Conservation (phyloP, 1,140 invertebrate species). For the Drosophila kurseongensis region DNA sequence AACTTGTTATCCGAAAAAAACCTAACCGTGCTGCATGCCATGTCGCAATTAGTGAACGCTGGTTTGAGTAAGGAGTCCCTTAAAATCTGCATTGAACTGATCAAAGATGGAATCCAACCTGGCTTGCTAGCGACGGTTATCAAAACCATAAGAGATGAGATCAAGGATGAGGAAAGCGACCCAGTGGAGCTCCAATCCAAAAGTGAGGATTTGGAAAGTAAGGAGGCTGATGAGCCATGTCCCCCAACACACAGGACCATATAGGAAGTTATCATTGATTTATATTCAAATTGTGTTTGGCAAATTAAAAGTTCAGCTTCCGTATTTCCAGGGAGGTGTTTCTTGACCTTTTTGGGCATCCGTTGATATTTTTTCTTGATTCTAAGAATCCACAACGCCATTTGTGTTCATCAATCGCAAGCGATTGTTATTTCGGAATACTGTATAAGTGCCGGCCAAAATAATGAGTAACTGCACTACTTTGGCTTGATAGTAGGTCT, state of each 20-base stretch:
- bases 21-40: slow-evolving; percentile 4
- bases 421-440: slow-evolving; percentile 33
- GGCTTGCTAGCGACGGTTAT: slow-evolving; percentile 8
- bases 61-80: slow-evolving; percentile 31
- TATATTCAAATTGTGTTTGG: background rate
- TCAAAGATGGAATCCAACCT: slow-evolving; percentile 14
- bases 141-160: slow-evolving; percentile 3
- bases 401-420: slow-evolving; percentile 4
- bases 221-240: background rate
- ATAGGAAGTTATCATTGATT: background rate
- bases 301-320: background rate
- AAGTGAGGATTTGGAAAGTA: background rate
- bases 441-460: slow-evolving; percentile 46
- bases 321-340: no score
- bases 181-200: background rate
- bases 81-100: slow-evolving; percentile 20
- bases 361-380: no score
- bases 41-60: slow-evolving; percentile 25
- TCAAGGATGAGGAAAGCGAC: background rate
- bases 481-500: slow-evolving; percentile 78
- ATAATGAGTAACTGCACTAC: slow-evolving; percentile 68
- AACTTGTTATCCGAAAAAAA: background rate
- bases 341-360: background rate
- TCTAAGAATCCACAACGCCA: background rate
- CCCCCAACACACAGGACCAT: background rate